Base-by-base conservation (phyloP, 2,113 vertebrate genomes). In the Callopanchax toddi region DNA sequence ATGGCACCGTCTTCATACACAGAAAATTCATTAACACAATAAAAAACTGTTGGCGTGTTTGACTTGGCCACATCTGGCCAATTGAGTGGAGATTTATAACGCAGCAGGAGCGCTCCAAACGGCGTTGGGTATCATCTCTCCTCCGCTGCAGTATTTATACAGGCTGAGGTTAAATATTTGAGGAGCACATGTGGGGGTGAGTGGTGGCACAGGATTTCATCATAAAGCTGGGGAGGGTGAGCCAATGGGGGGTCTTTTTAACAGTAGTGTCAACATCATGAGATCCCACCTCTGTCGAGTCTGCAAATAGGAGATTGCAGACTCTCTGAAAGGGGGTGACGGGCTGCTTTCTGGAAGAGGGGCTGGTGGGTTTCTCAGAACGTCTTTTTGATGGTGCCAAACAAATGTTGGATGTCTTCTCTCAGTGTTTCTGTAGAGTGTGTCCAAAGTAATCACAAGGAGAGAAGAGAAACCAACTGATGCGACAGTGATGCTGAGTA, bases 131-230 rank as follows among this genome's bases (percentile, higher is more conserved):
- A 71, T 81, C 82, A 67, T 84, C 64, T 56, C 69, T 68, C 61
- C 73, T 57, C 74, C 22, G 8, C 71, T 20, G 60, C 65, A 1
- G 46, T 91, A 88, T 90, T 90, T 89, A 86, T 83, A 78, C 64
- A 86, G 62, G 50, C 65, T 70, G 29, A 68, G 87, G 89, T 92
- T 87, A 90, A 92, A 92, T 89, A 93, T 92, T 92, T 89, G 88
- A 91, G 78, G 67, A 91, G 88, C 87, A 87, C 91, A 91, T 91
- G 87, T 76, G 75, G 76, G 81, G 89, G 79, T 90, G 88, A 87
- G 85, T 64, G 79, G 86, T 85, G 79, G 86, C 84, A 85, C 72
- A 76, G 88, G 86, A 73, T 90, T 90, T 89, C 84, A 86, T 90
- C 87, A 89, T 84, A 88, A 92, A 92, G 83, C 85, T 74, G 86